Percentiles rank a stretch among this genome's conserved stretches.
Conservation (phyloP, 2,888 invertebrate genomes). For the Ectemnius lituratus region DNA sequence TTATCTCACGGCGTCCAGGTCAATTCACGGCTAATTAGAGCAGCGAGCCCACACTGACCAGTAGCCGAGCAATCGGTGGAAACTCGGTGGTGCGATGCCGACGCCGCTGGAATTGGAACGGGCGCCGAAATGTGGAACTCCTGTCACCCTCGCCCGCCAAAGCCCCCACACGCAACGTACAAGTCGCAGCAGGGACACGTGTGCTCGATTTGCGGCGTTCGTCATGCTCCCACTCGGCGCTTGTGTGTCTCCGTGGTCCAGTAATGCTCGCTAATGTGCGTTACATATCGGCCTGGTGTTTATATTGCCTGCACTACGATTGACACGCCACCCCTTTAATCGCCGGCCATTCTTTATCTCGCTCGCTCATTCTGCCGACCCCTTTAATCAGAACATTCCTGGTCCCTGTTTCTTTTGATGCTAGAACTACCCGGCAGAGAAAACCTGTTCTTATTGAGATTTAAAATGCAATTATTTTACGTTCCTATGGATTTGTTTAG, state of each 20-base stretch:
- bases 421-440: too few relatives aligned
- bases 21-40: conserved; percentile 3
- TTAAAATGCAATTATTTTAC: too few relatives aligned
- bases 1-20: too few relatives aligned
- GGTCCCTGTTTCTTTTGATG: too few relatives aligned
- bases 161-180: too few relatives aligned
- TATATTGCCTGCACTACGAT: conserved; percentile 58
- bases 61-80: neutral
- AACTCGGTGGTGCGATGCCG: conserved; percentile 10
- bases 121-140: conserved; percentile 45
- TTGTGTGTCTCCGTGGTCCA: conserved; percentile 51
- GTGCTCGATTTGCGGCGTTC: conserved; percentile 52
- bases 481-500: too few relatives aligned
- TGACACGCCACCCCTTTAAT: conserved; percentile 18
- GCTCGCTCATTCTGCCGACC: too few relatives aligned
- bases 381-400: too few relatives aligned
- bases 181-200: too few relatives aligned
- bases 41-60: neutral
- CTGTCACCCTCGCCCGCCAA: conserved; percentile 41
- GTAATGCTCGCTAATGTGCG: conserved; percentile 64
- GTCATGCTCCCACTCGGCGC: conserved; percentile 58
- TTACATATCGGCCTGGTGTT: conserved; percentile 66
- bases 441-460: too few relatives aligned
- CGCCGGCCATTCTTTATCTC: too few relatives aligned
- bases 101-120: conserved; percentile 58